Evolutionary conservation across 2,113 vertebrate species (phyloP).

Genomic region (Myanophis thanlyinensis): DNA sequence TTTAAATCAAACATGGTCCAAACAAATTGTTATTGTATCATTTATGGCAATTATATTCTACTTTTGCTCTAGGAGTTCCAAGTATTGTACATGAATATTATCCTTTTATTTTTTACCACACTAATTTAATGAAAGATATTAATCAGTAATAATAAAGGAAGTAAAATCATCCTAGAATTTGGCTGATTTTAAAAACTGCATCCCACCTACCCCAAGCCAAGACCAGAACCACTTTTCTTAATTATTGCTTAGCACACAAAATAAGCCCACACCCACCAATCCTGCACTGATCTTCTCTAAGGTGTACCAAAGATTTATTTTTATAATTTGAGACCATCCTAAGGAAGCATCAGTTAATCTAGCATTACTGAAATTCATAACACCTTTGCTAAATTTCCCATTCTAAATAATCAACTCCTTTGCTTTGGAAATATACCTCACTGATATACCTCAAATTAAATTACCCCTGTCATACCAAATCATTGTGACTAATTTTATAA

Average conservation of each 20-base stretch:
- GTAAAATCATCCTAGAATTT: background rate
- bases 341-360: background rate
- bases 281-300: background rate
- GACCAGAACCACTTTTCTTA: background rate
- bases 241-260: background rate
- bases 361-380: background rate
- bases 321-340: background rate
- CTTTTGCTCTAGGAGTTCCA: background rate
- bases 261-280: background rate
- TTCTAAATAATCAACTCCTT: background rate
- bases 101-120: background rate
- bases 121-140: background rate
- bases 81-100: background rate
- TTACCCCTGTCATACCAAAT: too few relatives aligned
- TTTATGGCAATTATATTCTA: background rate
- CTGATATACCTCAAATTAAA: background rate
- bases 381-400: background rate
- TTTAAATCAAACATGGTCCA: background rate
- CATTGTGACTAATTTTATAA: background rate
- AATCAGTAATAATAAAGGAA: background rate
- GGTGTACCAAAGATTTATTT: background rate
- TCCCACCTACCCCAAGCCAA: background rate
- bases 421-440: background rate
- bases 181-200: background rate
- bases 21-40: background rate